These are phyloP conservation scores for Acrobasis repandana DNA, from an alignment of 2,888 invertebrate species.

Conservation along the genomic window DNA sequence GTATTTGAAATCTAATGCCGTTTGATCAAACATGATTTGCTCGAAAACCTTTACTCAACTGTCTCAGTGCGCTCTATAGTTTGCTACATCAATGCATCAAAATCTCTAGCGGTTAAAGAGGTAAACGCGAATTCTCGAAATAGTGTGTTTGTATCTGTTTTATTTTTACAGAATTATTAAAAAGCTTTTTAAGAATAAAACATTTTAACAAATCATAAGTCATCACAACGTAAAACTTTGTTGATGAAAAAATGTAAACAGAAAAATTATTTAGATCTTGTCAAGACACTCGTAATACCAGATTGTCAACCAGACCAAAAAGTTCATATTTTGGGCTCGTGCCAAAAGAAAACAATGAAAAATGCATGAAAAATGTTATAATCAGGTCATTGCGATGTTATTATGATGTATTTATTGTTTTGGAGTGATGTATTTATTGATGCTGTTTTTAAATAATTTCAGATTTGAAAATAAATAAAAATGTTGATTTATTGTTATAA, in stretches of 20 bases:
- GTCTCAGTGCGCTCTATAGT: no score
- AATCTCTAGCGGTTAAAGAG: no score
- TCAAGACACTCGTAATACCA: background rate
- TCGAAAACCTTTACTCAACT: no score
- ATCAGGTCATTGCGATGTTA: slow-evolving; percentile 1
- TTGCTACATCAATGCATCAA: no score
- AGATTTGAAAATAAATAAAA: background rate
- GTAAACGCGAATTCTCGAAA: no score
- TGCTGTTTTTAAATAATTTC: background rate
- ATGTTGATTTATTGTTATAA: background rate
- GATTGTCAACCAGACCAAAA: slow-evolving; percentile 8
- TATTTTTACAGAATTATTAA: no score
- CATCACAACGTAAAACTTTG: background rate
- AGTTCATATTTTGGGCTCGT: background rate
- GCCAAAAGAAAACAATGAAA: background rate
- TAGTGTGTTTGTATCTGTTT: no score
- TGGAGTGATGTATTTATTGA: background rate
- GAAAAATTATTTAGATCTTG: background rate
- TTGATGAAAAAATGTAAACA: background rate
- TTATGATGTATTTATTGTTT: slow-evolving; percentile 7
- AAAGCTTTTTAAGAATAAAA: background rate
- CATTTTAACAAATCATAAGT: background rate
- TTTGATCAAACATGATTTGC: no score
- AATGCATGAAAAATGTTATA: slow-evolving; percentile 4
- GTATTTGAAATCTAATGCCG: no score